Percentiles rank a stretch among this genome's conserved stretches.
phyloP scores from a whole-genome alignment of 2,113 vertebrate genomes.

The Nyctibius bracteatus region DNA sequence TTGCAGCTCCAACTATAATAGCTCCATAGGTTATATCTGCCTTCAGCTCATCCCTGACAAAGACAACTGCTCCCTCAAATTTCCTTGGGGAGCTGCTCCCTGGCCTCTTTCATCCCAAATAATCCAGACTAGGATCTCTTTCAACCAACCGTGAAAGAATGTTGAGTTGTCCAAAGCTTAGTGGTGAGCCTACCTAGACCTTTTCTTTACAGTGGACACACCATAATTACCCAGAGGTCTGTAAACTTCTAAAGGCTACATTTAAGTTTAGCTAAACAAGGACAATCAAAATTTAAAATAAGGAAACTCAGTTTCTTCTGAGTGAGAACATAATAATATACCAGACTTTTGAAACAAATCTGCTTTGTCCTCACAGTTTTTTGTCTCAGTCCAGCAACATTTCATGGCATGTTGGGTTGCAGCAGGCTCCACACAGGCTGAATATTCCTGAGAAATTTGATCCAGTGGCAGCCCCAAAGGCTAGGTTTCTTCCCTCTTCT shows the following conservation, averaged over 20 bases:
- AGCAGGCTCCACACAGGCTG: not conserved
- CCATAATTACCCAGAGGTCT: not conserved
- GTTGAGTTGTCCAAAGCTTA: not conserved
- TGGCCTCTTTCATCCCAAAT: not conserved
- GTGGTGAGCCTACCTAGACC: not conserved
- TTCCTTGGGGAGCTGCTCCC: not conserved
- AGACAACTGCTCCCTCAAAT: not conserved
- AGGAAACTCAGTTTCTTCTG: not conserved
- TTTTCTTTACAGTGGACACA: not conserved
- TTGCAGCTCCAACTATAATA: not conserved
- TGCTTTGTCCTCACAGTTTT: not conserved
- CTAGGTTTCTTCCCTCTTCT: not conserved
- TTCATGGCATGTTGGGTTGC: not conserved
- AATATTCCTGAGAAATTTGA: slow-evolving; percentile 8
- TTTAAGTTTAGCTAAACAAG: not conserved
- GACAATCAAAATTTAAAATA: not conserved
- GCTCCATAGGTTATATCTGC: not conserved
- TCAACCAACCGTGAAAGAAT: not conserved
- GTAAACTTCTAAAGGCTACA: not conserved
- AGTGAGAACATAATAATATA: not conserved
- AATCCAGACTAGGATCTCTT: not conserved
- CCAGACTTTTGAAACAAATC: not conserved
- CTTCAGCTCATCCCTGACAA: not conserved
- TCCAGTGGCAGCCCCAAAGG: slow-evolving; percentile 1
- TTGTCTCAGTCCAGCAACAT: not conserved